These are phyloP conservation scores for Parasteatoda tepidariorum DNA, from an alignment of 1,140 invertebrate species.

Conservation along the genomic window DNA sequence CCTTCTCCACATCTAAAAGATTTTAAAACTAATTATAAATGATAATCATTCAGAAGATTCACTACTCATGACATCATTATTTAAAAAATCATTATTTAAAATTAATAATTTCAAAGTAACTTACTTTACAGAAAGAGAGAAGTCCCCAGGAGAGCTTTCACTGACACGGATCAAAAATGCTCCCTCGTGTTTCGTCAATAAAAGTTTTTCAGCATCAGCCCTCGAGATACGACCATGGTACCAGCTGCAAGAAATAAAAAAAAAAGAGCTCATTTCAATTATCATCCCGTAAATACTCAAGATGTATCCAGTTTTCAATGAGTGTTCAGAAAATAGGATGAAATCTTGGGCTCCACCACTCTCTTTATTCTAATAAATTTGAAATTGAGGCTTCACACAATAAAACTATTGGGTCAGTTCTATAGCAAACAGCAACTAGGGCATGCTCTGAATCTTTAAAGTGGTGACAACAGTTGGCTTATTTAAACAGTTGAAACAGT, in stretches of 20 bases:
- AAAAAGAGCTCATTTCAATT: no score
- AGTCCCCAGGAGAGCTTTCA: constrained; percentile 73
- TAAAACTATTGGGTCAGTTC: no score
- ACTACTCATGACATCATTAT: neutral
- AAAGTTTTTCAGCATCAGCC: constrained; percentile 70
- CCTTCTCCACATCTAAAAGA: constrained; percentile 68
- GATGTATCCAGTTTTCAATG: no score
- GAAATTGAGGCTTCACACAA: no score
- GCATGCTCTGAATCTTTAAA: no score
- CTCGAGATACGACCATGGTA: constrained; percentile 72
- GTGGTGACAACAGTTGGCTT: no score
- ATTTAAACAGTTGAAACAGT: no score
- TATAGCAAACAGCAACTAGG: no score
- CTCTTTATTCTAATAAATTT: no score
- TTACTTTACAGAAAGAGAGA: constrained; percentile 74
- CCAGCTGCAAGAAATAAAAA: constrained; percentile 66
- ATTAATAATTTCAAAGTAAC: constrained; percentile 64
- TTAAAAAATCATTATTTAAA: constrained; percentile 1
- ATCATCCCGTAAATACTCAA: no score
- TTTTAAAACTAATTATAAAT: neutral
- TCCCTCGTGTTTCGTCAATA: constrained; percentile 70
- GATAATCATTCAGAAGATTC: neutral
- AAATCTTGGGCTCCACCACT: no score
- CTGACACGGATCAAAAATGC: constrained; percentile 72
- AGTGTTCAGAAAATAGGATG: no score